Conservation (phyloP, 2,888 invertebrate genomes). For the Morpho deidamia region DNA sequence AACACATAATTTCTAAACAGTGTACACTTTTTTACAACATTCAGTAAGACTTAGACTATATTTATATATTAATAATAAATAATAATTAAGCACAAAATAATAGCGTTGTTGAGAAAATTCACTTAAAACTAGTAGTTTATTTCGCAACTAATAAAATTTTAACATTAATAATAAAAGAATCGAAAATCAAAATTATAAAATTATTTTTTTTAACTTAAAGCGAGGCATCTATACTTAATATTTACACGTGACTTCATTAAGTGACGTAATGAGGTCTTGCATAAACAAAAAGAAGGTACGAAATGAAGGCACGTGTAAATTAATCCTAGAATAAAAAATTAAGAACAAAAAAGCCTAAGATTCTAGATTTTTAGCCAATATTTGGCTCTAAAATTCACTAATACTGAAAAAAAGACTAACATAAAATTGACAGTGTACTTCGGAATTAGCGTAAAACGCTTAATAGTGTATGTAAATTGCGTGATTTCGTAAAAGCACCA, state of each 20-base stretch:
- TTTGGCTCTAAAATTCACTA: slow-evolving; percentile 22
- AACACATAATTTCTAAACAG: too few species aligned
- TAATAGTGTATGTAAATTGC: too few species aligned
- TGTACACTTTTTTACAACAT: too few species aligned
- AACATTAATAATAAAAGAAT: slow-evolving; percentile 38
- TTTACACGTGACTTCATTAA: not conserved
- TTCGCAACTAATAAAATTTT: slow-evolving; percentile 16
- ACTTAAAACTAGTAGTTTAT: slow-evolving; percentile 4
- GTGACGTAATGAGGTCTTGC: not conserved
- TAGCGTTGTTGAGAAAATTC: slow-evolving; percentile 21
- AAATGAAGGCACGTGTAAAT: not conserved
- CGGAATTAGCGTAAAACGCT: slow-evolving; percentile 28
- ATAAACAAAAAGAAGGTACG: not conserved
- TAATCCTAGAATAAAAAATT: not conserved
- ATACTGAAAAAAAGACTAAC: slow-evolving; percentile 37
- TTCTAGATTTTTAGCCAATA: slow-evolving; percentile 7
- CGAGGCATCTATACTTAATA: slow-evolving; percentile 24
- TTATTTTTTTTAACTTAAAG: slow-evolving; percentile 15
- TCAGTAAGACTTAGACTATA: too few species aligned
- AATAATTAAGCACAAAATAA: slow-evolving; percentile 26
- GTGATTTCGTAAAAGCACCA: slow-evolving; percentile 29
- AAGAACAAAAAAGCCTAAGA: slow-evolving; percentile 4
- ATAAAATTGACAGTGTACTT: slow-evolving; percentile 37
- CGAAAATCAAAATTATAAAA: not conserved
- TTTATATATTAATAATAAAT: slow-evolving; percentile 13